Base-by-base conservation (phyloP, 2,113 vertebrate genomes). In the Glaucomys volans region DNA sequence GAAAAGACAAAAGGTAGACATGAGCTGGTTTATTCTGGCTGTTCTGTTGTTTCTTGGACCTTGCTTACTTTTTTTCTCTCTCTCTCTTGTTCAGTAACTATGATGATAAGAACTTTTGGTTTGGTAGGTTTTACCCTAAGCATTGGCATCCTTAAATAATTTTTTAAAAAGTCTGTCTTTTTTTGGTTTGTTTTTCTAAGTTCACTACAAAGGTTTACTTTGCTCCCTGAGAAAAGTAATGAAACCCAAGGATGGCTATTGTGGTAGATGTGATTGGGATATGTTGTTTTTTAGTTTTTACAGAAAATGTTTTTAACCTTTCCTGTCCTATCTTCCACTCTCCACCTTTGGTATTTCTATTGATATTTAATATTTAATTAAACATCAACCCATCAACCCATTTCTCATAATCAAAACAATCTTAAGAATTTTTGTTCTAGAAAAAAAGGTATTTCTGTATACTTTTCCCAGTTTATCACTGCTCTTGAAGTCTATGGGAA, bases 151-250 rank as follows among this genome's bases (percentile, higher is more conserved):
- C 40, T 74, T 52, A 47, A 47, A 9, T 32, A 67, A 35, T 35
- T 91, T 75, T 76, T 89, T 59, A 71, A 26, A 57, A 59, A 30
- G 16, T 47, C 32, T 90, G 40, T 84, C 16, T 24, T 66, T 35
- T 91, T 90, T 42, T 47, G 22, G 26, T 69, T 84, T 74, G 40
- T 20, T 94, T 97, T 80, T 42, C 57, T 24, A 87, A 81, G 40
- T 81, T 76, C 11, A 30, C 18, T 18, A 13, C 18, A 77, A 74
- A 94, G 74, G 26, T 40, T 72, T 47, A 37, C 13, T 69, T 37
- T 67, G 42, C 54, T 90, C 18, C 22, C 35, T 66, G 35, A 87
- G 79, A 90, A 83, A 82, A 71, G 10, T 17, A 50, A 0, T 69
- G 32, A 77, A 77, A 66, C 7, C 14, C 22, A 59, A 24, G 24